Conservation (phyloP, 2,797 vertebrate species). For the Psittacula echo region DNA sequence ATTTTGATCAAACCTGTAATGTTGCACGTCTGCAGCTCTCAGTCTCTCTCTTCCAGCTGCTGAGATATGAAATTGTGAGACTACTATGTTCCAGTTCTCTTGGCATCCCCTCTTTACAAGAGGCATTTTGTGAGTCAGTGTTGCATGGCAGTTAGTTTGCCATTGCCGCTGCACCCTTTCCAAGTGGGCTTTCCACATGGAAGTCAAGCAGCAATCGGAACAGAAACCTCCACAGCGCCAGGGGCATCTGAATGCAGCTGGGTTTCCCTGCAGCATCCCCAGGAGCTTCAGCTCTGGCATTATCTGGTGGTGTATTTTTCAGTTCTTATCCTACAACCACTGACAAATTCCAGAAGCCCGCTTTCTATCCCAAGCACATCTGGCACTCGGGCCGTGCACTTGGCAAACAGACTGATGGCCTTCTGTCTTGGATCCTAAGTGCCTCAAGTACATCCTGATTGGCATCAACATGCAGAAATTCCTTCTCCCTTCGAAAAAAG, state of each 20-base stretch:
- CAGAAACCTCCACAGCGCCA: not conserved
- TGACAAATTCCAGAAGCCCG: conserved; percentile 11
- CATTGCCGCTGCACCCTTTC: not conserved
- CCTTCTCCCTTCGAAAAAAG: conserved; percentile 26
- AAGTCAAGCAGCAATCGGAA: not conserved
- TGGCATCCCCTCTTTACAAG: not conserved
- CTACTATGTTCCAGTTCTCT: not conserved
- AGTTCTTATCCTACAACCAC: not conserved
- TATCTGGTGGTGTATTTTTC: not conserved
- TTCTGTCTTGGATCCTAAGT: conserved; percentile 31
- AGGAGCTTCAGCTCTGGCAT: not conserved
- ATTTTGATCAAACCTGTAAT: conserved; percentile 13
- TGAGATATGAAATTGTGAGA: not conserved
- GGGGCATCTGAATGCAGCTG: not conserved
- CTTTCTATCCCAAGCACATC: conserved; percentile 44
- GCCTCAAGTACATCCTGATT: conserved; percentile 59
- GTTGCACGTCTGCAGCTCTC: conserved; percentile 21
- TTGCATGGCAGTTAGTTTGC: not conserved
- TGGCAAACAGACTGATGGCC: conserved; percentile 35
- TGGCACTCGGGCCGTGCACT: conserved; percentile 11
- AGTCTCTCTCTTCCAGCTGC: conserved; percentile 5
- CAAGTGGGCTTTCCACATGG: not conserved
- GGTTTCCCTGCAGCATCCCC: conserved; percentile 25
- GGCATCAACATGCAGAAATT: conserved; percentile 59
- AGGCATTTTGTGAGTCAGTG: not conserved